phyloP scores from a whole-genome alignment of 2,888 invertebrate genomes.

The Lasioglossum malachurum region DNA sequence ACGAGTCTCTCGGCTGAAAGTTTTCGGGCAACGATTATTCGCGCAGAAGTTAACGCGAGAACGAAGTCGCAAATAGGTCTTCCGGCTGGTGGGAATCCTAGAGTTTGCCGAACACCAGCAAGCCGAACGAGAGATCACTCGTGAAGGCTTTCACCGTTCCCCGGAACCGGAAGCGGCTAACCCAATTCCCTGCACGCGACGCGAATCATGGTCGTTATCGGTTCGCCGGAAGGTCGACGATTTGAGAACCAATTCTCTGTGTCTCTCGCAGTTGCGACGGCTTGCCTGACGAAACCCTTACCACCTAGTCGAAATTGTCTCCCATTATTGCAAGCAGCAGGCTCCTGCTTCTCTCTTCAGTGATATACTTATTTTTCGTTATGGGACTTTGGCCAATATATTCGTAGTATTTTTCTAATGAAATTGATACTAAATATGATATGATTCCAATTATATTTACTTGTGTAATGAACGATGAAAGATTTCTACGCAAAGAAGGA shows the following conservation, averaged over 20 bases:
- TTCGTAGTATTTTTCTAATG: too few relatives aligned
- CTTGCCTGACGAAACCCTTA: not conserved
- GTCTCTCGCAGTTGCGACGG: not conserved
- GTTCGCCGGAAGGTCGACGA: not conserved
- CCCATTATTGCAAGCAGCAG: not conserved
- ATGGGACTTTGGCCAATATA: too few relatives aligned
- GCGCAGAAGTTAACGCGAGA: not conserved
- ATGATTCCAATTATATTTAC: too few relatives aligned
- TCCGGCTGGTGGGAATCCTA: constrained; percentile 25
- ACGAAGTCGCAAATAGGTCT: constrained; percentile 1
- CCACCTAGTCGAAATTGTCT: not conserved
- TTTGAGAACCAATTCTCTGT: not conserved
- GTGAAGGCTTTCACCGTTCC: constrained; percentile 57
- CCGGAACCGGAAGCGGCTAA: constrained; percentile 61
- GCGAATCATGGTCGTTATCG: constrained; percentile 22
- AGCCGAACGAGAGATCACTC: constrained; percentile 45
- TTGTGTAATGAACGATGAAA: too few relatives aligned
- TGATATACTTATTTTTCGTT: too few relatives aligned
- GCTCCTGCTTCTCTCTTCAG: not conserved
- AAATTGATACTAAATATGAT: too few relatives aligned
- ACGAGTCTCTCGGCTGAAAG: constrained; percentile 24
- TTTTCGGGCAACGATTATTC: not conserved
- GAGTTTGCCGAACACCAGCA: not conserved
- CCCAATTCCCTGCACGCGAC: constrained; percentile 42
- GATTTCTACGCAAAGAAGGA: too few relatives aligned